A percentile compares a stretch with the other conserved stretches of the same genome.
Evolutionary conservation across 1,140 invertebrate genomes (phyloP).

Genomic region (Ceratosolen solmsi): DNA sequence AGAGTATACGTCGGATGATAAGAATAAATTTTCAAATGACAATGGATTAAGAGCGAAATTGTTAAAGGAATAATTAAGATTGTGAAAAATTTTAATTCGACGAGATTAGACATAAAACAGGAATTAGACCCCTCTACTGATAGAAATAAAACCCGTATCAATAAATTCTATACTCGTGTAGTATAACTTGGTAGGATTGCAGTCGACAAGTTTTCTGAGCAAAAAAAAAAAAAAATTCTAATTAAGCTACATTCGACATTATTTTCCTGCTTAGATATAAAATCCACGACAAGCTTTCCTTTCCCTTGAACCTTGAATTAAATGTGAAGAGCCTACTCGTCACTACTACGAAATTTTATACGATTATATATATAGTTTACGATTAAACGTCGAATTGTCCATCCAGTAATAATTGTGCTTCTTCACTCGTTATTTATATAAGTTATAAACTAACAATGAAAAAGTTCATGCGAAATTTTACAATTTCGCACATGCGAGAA

Average conservation of each 20-base stretch:
- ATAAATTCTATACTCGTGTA: neutral
- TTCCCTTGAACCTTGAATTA: conserved; percentile 9
- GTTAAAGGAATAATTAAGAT: no score
- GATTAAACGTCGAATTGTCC: neutral
- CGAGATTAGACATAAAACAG: no score
- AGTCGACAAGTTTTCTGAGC: neutral
- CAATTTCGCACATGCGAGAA: neutral
- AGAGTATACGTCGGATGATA: no score
- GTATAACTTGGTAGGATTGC: neutral
- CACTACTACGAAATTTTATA: neutral
- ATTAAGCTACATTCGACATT: conserved; percentile 8
- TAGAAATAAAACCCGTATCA: neutral
- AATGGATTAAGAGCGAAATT: no score
- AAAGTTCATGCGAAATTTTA: neutral
- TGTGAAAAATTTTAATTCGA: no score
- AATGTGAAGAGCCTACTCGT: neutral
- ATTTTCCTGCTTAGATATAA: neutral
- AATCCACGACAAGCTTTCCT: neutral
- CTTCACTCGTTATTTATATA: neutral
- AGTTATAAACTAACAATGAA: neutral
- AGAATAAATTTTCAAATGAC: no score
- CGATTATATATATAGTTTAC: neutral
- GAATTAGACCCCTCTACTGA: neutral
- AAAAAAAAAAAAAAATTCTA: conserved; percentile 6
- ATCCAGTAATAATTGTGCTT: neutral